These are phyloP conservation scores for Dinocampus coccinellae DNA, from an alignment of 2,888 invertebrate species.

Conservation along the genomic window DNA sequence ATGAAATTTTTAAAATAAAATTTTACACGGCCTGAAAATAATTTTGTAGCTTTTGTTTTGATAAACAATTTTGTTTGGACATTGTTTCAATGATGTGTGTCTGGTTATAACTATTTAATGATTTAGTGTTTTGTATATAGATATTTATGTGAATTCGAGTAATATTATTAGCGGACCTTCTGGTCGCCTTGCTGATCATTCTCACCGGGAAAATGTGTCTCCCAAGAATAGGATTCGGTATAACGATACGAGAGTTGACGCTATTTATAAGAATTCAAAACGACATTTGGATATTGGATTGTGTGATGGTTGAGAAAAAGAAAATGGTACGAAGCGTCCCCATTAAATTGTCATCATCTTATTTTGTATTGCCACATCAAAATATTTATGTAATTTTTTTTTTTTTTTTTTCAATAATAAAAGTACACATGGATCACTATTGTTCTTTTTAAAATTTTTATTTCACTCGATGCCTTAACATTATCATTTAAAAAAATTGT, in stretches of 20 bases:
- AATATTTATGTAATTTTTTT: background rate
- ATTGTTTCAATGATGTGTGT: background rate
- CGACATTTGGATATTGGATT: background rate
- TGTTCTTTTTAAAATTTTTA: constrained; percentile 23
- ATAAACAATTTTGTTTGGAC: background rate
- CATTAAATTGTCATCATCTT: constrained; percentile 5
- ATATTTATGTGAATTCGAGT: background rate
- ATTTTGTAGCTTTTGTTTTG: background rate
- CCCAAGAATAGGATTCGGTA: constrained; percentile 58
- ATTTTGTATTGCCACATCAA: background rate
- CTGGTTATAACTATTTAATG: background rate
- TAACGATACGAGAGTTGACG: constrained; percentile 51
- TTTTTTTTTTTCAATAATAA: background rate
- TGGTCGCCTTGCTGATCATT: constrained; percentile 35
- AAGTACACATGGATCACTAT: constrained; percentile 3
- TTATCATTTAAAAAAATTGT: constrained; percentile 32
- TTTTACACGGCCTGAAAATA: background rate
- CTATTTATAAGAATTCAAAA: constrained; percentile 51
- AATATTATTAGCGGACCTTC: constrained; percentile 20
- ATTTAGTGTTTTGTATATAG: background rate
- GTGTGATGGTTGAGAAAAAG: background rate
- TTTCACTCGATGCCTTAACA: constrained; percentile 30
- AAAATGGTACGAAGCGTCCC: background rate
- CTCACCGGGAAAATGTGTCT: constrained; percentile 51
- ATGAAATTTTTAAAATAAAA: background rate